A percentile compares a stretch with the other conserved stretches of the same genome.
Conservation (phyloP, 2,888 invertebrate species). For the Myopa testacea region DNA sequence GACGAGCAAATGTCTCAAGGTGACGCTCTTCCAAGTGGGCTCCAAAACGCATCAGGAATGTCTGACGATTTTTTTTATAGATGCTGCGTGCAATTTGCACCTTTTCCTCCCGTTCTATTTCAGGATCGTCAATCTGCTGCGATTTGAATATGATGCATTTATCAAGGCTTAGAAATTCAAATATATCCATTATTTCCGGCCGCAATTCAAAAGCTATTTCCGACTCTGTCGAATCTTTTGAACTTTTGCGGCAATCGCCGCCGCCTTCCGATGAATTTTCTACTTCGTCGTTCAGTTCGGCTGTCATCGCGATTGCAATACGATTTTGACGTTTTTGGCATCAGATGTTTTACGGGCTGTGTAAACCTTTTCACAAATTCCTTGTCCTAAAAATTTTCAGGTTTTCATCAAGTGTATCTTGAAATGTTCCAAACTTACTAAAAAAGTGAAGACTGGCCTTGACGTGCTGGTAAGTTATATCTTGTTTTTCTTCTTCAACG, state of each 20-base stretch:
- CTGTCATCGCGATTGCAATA: conserved; percentile 28
- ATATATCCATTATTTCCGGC: conserved; percentile 55
- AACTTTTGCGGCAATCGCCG: background rate
- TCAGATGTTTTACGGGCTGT: too few relatives aligned
- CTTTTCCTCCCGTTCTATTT: conserved; percentile 79
- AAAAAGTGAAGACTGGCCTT: too few relatives aligned
- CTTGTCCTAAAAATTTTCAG: too few relatives aligned
- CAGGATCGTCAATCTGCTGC: conserved; percentile 83
- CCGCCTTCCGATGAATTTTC: conserved; percentile 41
- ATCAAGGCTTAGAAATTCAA: conserved; percentile 59
- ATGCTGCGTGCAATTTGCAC: conserved; percentile 75
- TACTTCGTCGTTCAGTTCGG: conserved; percentile 21
- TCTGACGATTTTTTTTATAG: conserved; percentile 75
- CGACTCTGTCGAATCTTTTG: background rate
- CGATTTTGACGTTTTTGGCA: too few relatives aligned
- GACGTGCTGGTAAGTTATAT: too few relatives aligned
- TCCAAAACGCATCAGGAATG: conserved; percentile 84
- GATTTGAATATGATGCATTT: conserved; percentile 76
- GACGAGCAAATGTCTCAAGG: conserved; percentile 74
- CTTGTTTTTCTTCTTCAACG: too few relatives aligned
- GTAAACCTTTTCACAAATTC: too few relatives aligned
- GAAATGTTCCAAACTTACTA: too few relatives aligned
- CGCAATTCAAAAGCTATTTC: conserved; percentile 44
- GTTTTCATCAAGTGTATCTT: too few relatives aligned
- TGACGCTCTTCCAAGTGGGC: conserved; percentile 77